Evolutionary conservation across 2,113 vertebrate species (phyloP).

Genomic region (Acanthochromis polyacanthus): DNA sequence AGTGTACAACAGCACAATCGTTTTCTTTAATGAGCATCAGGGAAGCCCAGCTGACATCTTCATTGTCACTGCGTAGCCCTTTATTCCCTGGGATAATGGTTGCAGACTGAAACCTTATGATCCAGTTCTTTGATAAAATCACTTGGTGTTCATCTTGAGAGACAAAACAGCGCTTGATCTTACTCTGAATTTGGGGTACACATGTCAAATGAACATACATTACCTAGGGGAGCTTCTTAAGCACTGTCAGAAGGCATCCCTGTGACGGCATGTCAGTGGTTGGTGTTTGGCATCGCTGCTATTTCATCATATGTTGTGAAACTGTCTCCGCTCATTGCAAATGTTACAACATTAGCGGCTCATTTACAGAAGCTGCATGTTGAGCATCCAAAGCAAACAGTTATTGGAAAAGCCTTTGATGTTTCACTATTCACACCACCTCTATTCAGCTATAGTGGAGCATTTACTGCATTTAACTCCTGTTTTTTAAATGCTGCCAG

Average conservation of each 20-base stretch:
- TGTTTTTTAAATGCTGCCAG: background rate
- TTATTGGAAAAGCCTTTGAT: constrained; percentile 4
- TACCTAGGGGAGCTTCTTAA: constrained; percentile 24
- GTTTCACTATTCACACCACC: background rate
- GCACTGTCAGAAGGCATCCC: constrained; percentile 39
- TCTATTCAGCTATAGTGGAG: background rate
- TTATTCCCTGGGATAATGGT: constrained; percentile 40
- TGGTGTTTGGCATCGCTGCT: constrained; percentile 14
- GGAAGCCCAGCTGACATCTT: constrained; percentile 43
- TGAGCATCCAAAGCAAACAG: constrained; percentile 1
- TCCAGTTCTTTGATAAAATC: constrained; percentile 55
- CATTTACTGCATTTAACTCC: background rate
- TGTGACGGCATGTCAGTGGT: constrained; percentile 13
- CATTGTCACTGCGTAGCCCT: constrained; percentile 38
- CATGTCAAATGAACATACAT: constrained; percentile 48
- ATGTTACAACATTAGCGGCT: background rate
- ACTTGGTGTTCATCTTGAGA: constrained; percentile 30
- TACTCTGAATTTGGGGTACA: constrained; percentile 24
- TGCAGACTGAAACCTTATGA: constrained; percentile 41
- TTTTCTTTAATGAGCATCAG: constrained; percentile 62
- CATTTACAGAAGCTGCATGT: constrained; percentile 6
- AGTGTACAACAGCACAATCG: constrained; percentile 44
- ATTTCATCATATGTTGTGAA: constrained; percentile 49
- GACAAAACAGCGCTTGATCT: constrained; percentile 51
- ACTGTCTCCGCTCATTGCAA: background rate